These are phyloP conservation scores for Darevskia mixta DNA, from an alignment of 2,797 vertebrate genomes.

Conservation along the genomic window DNA sequence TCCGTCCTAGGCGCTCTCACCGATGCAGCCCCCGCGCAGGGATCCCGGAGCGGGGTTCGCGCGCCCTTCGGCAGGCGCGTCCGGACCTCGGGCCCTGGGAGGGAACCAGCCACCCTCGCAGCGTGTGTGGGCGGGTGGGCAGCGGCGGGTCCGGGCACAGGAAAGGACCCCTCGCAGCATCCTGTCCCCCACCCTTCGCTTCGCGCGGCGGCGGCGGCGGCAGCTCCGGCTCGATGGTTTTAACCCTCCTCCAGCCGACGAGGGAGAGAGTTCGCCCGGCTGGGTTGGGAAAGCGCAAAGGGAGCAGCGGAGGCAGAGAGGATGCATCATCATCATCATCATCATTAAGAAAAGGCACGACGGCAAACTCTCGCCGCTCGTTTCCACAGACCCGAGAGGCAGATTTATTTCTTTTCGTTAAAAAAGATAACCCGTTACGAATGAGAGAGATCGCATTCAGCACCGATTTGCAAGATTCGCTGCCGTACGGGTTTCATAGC, in stretches of 20 bases:
- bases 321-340: too few relatives aligned
- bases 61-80: not conserved
- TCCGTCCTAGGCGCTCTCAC: conserved; percentile 11
- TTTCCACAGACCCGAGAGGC: too few relatives aligned
- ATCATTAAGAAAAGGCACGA: too few relatives aligned
- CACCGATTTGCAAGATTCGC: too few relatives aligned
- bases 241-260: conserved; percentile 9
- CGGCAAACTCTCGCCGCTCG: too few relatives aligned
- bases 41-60: not conserved
- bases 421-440: too few relatives aligned
- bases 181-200: conserved; percentile 1
- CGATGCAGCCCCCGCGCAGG: not conserved
- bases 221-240: conserved; percentile 28
- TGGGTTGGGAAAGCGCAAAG: not conserved
- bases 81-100: conserved; percentile 17
- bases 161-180: conserved; percentile 11
- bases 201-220: not conserved
- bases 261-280: too few relatives aligned
- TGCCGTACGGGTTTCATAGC: too few relatives aligned
- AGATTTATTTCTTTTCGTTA: too few relatives aligned
- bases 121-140: not conserved
- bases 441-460: too few relatives aligned
- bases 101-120: not conserved
- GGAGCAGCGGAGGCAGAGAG: not conserved
- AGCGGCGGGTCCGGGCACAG: conserved; percentile 15